Evolutionary conservation across 2,113 vertebrate species (phyloP), one percentile per base, ranked within the genome.

Genomic region (Zapornia atra): DNA sequence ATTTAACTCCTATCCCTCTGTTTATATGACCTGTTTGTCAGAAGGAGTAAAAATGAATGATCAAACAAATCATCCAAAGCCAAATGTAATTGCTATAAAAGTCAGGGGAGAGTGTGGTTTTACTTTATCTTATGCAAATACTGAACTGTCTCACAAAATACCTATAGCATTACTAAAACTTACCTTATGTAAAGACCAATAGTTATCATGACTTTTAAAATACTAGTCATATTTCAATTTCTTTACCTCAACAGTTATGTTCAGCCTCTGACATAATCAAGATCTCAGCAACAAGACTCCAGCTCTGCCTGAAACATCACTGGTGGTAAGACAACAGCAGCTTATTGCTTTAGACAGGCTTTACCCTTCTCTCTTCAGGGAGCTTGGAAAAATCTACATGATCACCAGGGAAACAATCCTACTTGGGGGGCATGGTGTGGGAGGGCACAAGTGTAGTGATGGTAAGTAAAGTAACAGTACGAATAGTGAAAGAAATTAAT

Each of bases 401-500:
- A 64, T 13, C 15, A 21, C 3, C 21, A 21, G 10, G 88, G 68
- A 69, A 53, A 11, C 10, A 72, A 33, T 33, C 6, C 4, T 26
- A 20, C 10, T 13, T n/a, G 10, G 4, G 4, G 19, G 14, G 2
- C 8, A 11, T 9, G 24, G 12, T 3, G 15, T 34, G 10, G 21
- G 12, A 60, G 2, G 34, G 15, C 7, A 2, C 5, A 85, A 56
- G 5, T 16, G 5, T 42, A 57, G 20, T 24, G 8, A 20, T 8
- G 81, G 4, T 12, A 89, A 57, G 5, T 44, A 57, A 46, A 68
- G 11, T 36, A 72, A 44, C 5, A 90, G 7, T 29, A 71, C 48
- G 11, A 63, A 70, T 8, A 85, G 3, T 2, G 53, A 84, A 65
- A 82, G 42, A 59, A 60, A 3, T 26, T 1, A 60, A 53, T 46